phyloP scores from a whole-genome alignment of 2,888 invertebrate species.

The Acanthosepion lycidas region DNA sequence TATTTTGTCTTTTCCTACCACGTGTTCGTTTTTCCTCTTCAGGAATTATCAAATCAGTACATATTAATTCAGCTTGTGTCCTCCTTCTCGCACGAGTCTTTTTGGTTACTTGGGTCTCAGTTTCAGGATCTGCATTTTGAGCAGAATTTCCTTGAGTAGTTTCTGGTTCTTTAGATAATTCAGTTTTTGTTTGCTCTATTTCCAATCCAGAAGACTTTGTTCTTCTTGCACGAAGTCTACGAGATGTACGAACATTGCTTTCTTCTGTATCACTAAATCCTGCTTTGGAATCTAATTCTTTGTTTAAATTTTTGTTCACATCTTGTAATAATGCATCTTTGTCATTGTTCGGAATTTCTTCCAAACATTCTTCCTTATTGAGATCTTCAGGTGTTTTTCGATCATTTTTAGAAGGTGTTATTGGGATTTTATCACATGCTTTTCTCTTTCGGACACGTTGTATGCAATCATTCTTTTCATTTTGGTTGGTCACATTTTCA shows the following conservation, averaged over 20 bases:
- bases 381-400: background rate
- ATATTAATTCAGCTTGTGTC: constrained; percentile 34
- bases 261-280: constrained; percentile 16
- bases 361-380: background rate
- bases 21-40: constrained; percentile 40
- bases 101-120: background rate
- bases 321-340: background rate
- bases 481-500: too few relatives aligned
- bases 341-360: background rate
- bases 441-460: constrained; percentile 13
- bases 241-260: constrained; percentile 41
- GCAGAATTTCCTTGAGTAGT: background rate
- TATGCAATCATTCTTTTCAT: background rate
- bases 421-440: constrained; percentile 35
- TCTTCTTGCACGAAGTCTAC: constrained; percentile 14
- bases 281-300: background rate
- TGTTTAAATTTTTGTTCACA: background rate
- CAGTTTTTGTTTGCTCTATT: background rate
- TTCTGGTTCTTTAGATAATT: background rate
- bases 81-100: background rate
- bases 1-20: constrained; percentile 40
- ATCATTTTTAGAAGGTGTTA: constrained; percentile 39
- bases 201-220: background rate
- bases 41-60: constrained; percentile 43
- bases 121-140: constrained; percentile 1